Percentiles rank a stretch among this genome's conserved stretches.
Evolutionary conservation across 2,797 vertebrate genomes (phyloP).

Genomic region (Clarias platycephalus): DNA sequence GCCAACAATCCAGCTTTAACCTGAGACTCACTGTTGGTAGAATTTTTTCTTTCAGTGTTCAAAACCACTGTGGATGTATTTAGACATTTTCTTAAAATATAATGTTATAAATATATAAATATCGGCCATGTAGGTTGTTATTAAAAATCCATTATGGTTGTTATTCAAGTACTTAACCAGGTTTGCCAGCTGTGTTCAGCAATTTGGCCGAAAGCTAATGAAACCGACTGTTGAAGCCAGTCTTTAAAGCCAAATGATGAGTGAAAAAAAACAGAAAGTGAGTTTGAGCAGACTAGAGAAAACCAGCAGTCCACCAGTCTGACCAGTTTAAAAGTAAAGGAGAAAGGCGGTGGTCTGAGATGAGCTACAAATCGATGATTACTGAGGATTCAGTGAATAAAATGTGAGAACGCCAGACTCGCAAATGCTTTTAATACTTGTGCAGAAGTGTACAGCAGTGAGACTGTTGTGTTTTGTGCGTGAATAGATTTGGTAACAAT

Average conservation of each 20-base stretch:
- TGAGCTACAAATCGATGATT: background rate
- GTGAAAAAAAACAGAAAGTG: background rate
- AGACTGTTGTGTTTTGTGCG: conserved; percentile 9
- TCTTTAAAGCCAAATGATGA: background rate
- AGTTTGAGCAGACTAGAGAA: background rate
- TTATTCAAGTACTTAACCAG: background rate
- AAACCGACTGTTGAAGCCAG: background rate
- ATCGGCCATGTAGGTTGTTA: background rate
- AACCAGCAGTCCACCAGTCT: conserved; percentile 22
- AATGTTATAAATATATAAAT: background rate
- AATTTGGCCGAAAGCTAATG: background rate
- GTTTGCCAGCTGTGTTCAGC: background rate
- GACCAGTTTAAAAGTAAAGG: background rate
- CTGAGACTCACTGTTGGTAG: background rate
- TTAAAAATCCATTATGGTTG: background rate
- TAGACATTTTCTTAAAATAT: background rate
- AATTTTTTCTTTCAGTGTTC: background rate
- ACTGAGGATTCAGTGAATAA: background rate
- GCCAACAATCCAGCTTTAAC: background rate
- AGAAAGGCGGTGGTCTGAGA: background rate
- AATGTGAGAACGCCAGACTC: background rate
- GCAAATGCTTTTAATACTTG: background rate
- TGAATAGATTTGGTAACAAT: conserved; percentile 25
- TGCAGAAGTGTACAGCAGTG: background rate
- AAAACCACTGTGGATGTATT: background rate